Base-by-base conservation (phyloP, 2,797 vertebrate genomes). In the Pangasius macronema region DNA sequence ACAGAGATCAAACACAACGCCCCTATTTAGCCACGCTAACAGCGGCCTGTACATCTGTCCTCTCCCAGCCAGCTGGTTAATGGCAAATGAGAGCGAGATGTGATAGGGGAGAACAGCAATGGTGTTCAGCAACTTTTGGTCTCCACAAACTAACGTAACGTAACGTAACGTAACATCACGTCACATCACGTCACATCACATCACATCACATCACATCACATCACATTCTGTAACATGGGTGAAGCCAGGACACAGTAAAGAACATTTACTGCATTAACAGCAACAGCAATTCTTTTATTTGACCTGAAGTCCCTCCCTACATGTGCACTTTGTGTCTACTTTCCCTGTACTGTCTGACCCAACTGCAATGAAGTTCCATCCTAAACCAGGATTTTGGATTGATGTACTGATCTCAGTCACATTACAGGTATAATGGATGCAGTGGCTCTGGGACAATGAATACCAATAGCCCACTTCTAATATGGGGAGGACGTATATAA, bases 401-500 rank as follows among this genome's bases (percentile, higher is more conserved):
- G 87, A 84, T 87, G 46, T 81, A 68, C 61, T 90, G 87, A 90
- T 89, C 90, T 88, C 73, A 83, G 72, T 87, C 53, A 55, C 68
- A 83, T 87, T 91, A 86, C 88, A 90, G 87, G 85, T 89, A 87
- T 88, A 89, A 90, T 89, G 79, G 90, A 90, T 89, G 68, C 85
- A 70, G 83, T 63, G 75, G 65, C 77, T 86, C 88, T 83, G 63
- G 85, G 88, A 89, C 70, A 55, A 39, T 89, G 91, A 88, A 89
- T 88, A 89, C 83, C 86, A 87, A 89, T 85, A 57, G 76, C 72
- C 72, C 49, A 63, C 72, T 82, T 87, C 68, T 88, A 88, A 90
- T 89, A 89, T 79, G 55, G 46, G 46, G 46, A 89, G 83, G 83
- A 80, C 90, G 95, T 94, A 94, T 95, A 89, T 95, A 91, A 96